These are phyloP conservation scores for Diadophis punctatus DNA, from an alignment of 2,113 vertebrate species.

Conservation along the genomic window DNA sequence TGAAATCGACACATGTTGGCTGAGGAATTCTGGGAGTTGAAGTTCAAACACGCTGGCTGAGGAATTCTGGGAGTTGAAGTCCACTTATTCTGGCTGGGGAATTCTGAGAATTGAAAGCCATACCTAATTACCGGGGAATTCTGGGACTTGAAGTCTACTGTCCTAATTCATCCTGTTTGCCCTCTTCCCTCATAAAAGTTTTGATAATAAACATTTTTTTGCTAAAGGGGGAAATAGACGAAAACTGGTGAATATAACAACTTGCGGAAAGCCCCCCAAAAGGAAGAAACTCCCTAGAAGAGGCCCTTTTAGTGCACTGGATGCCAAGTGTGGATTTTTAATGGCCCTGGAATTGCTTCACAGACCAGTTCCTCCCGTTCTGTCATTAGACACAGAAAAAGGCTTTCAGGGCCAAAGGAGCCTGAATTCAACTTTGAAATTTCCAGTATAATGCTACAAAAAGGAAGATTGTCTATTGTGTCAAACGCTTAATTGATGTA, in stretches of 20 bases:
- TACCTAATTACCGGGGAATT: too few species aligned
- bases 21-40: too few species aligned
- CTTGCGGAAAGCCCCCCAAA: not conserved
- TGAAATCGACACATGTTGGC: too few species aligned
- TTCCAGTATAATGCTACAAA: not conserved
- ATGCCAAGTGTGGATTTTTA: not conserved
- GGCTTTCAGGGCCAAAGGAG: not conserved
- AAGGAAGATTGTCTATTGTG: not conserved
- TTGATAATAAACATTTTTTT: not conserved
- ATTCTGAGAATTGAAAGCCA: too few species aligned
- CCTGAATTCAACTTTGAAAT: not conserved
- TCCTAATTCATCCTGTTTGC: not conserved
- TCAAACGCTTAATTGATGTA: not conserved
- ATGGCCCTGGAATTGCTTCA: not conserved
- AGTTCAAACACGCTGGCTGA: too few species aligned
- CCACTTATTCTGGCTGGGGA: too few species aligned
- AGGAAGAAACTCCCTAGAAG: not conserved
- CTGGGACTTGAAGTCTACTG: not conserved
- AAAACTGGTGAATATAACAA: not conserved
- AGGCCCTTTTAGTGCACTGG: not conserved
- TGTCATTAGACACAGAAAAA: not conserved
- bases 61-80: too few species aligned
- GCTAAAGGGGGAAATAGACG: not conserved
- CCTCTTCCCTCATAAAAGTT: not conserved
- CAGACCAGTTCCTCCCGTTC: not conserved